Base-by-base conservation (phyloP, 1,140 invertebrate species). In the Scaptodrosophila lebanonensis region DNA sequence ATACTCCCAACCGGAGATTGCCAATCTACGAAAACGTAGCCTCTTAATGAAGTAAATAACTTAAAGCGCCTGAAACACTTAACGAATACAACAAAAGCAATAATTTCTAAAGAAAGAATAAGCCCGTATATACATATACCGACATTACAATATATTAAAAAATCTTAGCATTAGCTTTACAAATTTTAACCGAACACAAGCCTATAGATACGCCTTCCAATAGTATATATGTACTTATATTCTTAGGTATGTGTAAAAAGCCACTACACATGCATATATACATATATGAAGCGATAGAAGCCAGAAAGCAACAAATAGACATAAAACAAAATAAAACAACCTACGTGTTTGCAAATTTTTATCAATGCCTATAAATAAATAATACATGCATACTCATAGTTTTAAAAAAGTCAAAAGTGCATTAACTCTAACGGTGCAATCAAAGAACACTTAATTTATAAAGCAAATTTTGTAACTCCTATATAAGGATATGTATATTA, bases 151-250 rank as follows among this genome's bases (percentile, higher is more conserved):
- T 39, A 11, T 3, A 50, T 22, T 27, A 32, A 35, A 17, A 27
- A 20, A 40, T 72, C 47, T 50, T 76, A 76, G 72, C 42, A 64
- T 50, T 77, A 77, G 73, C 72, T 79, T 77, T 77, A 77, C 44
- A 32, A 58, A 71, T 70, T 70, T 58, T 39, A 66, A 35, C 51
- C 60, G 29, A 68, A 43, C 49, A 50, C 40, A 62, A 70, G 66
- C 61, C 67, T 72, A 72, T 66, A 76, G 32, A 71, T 72, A 67
- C 73, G 72, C 72, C 73, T 77, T 77, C 72, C 73, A 77, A 72
- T 77, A 77, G 67, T 72, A 72, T 66, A 76, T 70, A 75, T 69
- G 71, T 52, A 73, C 49, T 61, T 47, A 63, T 62, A 60, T 47
- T 50, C 35, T 42, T 56, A 48, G 50, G 47, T 30, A 63, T 51